Conservation (phyloP, 2,113 vertebrate genomes). For the Meles meles region DNA sequence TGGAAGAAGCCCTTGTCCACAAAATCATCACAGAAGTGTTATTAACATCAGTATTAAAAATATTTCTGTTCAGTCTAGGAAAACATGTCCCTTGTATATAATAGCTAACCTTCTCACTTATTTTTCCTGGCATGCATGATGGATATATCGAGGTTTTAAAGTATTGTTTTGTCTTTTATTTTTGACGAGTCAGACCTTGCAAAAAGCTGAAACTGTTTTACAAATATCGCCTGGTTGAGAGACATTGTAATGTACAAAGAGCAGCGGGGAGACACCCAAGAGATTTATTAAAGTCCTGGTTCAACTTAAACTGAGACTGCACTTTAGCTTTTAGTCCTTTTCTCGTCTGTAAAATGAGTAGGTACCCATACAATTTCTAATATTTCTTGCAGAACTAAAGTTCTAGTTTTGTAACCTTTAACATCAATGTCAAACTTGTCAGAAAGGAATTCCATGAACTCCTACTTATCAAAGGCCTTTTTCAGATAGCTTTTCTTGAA, state of each 20-base stretch:
- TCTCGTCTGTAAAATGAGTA: not conserved
- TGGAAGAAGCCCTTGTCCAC: not conserved
- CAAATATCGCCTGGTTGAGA: not conserved
- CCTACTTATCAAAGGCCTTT: not conserved
- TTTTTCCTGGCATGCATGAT: not conserved
- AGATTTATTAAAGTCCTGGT: not conserved
- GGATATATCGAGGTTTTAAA: not conserved
- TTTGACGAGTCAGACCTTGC: not conserved
- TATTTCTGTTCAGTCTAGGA: not conserved
- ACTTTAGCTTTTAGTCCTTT: not conserved
- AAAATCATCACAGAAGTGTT: not conserved
- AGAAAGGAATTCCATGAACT: conserved; percentile 26
- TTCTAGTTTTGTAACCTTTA: conserved; percentile 38
- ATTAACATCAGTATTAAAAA: not conserved
- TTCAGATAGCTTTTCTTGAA: conserved; percentile 4
- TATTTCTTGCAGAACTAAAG: conserved; percentile 28
- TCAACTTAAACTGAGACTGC: not conserved
- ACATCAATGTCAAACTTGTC: conserved; percentile 9
- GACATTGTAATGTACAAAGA: not conserved
- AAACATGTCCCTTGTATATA: not conserved
- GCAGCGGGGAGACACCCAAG: not conserved
- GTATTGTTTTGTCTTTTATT: conserved; percentile 15
- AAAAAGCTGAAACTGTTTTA: conserved; percentile 27
- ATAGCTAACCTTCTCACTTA: not conserved
- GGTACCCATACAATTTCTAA: not conserved